A percentile compares a stretch with the other conserved stretches of the same genome.
phyloP scores from a whole-genome alignment of 2,797 vertebrate genomes.

The Xenopus petersii region DNA sequence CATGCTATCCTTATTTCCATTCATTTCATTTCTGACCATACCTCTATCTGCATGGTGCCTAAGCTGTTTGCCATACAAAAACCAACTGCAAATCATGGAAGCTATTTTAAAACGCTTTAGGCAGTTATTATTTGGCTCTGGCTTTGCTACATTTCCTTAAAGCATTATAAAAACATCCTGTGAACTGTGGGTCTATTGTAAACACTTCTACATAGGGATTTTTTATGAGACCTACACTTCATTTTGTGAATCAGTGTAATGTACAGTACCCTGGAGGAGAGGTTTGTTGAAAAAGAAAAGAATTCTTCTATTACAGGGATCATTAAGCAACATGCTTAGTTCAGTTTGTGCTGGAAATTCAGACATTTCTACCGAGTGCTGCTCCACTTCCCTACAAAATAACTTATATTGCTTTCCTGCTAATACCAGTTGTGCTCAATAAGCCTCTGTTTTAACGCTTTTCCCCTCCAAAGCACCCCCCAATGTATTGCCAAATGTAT shows the following conservation, averaged over 20 bases:
- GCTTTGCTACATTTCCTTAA: slow-evolving; percentile 14
- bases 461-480: slow-evolving; percentile 23
- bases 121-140: slow-evolving; percentile 15
- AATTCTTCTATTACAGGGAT: slow-evolving; percentile 49
- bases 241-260: slow-evolving; percentile 42
- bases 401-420: slow-evolving; percentile 47
- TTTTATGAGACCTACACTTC: slow-evolving; percentile 23
- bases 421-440: slow-evolving; percentile 42
- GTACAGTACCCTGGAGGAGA: slow-evolving; percentile 45
- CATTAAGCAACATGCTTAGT: slow-evolving; percentile 49
- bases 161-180: slow-evolving; percentile 11
- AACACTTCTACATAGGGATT: slow-evolving; percentile 30
- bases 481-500: slow-evolving; percentile 28
- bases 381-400: slow-evolving; percentile 47
- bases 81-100: too few species aligned
- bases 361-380: slow-evolving; percentile 46
- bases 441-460: slow-evolving; percentile 43
- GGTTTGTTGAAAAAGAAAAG: slow-evolving; percentile 44
- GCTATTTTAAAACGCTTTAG: too few species aligned
- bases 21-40: too few species aligned
- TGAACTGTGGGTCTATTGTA: slow-evolving; percentile 34
- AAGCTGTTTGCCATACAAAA: too few species aligned
- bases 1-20: too few species aligned
- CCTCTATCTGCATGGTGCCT: too few species aligned
- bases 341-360: slow-evolving; percentile 48